These are phyloP conservation scores for Poecilus cupreus DNA, from an alignment of 2,888 invertebrate species.

Conservation along the genomic window DNA sequence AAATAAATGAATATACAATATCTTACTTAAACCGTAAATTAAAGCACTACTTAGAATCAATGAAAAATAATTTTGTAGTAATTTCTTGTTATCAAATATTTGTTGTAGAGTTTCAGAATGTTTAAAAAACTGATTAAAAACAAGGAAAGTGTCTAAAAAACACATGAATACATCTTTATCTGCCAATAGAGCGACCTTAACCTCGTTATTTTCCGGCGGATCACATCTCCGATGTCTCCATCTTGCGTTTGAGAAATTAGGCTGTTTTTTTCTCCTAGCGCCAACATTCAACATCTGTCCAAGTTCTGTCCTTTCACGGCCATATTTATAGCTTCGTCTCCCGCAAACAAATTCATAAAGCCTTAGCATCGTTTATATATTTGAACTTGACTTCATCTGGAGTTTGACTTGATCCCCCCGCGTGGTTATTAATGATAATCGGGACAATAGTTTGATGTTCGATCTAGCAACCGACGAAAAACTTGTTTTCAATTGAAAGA, in stretches of 20 bases:
- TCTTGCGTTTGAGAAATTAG: not conserved
- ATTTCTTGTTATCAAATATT: no score
- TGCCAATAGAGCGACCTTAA: not conserved
- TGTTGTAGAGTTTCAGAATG: no score
- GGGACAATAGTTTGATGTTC: conserved; percentile 10
- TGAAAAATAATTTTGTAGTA: no score
- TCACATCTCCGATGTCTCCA: not conserved
- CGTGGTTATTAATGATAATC: conserved; percentile 25
- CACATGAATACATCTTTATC: not conserved
- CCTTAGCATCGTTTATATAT: not conserved
- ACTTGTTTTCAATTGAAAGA: conserved; percentile 19
- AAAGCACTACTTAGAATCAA: no score
- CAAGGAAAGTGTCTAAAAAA: not conserved
- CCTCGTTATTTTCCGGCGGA: not conserved
- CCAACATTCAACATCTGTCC: not conserved
- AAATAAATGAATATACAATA: no score
- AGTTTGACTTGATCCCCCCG: not conserved
- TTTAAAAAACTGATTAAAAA: no score
- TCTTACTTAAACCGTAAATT: no score
- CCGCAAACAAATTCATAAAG: conserved; percentile 9
- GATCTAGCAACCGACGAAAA: not conserved
- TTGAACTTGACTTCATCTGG: conserved; percentile 27
- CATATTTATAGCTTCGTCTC: not conserved
- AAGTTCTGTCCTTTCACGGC: not conserved
- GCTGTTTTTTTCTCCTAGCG: not conserved